These are phyloP conservation scores for Rhagoletis pomonella DNA, from an alignment of 1,140 invertebrate species.

Conservation along the genomic window DNA sequence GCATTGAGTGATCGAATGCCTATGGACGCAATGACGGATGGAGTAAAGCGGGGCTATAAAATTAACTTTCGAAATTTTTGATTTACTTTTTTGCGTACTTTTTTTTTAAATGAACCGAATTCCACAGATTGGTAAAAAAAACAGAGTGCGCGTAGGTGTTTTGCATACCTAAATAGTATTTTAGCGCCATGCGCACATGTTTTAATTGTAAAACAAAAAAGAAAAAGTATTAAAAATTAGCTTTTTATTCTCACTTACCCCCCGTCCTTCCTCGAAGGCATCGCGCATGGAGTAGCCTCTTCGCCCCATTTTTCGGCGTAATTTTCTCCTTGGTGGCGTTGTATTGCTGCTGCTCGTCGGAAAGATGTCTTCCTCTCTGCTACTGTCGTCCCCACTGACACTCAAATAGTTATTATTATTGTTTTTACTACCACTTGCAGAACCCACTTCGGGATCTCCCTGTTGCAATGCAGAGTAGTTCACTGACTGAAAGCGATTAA, in stretches of 20 bases:
- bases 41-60: too few species aligned
- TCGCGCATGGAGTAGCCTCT: slow-evolving; percentile 55
- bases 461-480: slow-evolving; percentile 53
- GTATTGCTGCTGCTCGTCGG: background rate
- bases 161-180: background rate
- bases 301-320: slow-evolving; percentile 50
- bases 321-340: slow-evolving; percentile 26
- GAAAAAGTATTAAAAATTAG: background rate
- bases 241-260: slow-evolving; percentile 45
- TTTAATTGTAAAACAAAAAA: background rate
- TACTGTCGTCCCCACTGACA: background rate
- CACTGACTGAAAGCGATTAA: slow-evolving; percentile 46
- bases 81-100: background rate
- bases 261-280: slow-evolving; percentile 43
- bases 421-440: background rate
- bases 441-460: slow-evolving; percentile 10
- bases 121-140: background rate
- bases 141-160: too few species aligned
- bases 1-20: too few species aligned
- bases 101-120: background rate
- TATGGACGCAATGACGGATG: too few species aligned
- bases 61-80: too few species aligned
- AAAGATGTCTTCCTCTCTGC: slow-evolving; percentile 55
- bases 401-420: slow-evolving; percentile 20
- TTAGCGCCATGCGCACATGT: background rate